A percentile compares a stretch with the other conserved stretches of the same genome.
Evolutionary conservation across 2,888 invertebrate species (phyloP).

Genomic region (Hymenopus coronatus): DNA sequence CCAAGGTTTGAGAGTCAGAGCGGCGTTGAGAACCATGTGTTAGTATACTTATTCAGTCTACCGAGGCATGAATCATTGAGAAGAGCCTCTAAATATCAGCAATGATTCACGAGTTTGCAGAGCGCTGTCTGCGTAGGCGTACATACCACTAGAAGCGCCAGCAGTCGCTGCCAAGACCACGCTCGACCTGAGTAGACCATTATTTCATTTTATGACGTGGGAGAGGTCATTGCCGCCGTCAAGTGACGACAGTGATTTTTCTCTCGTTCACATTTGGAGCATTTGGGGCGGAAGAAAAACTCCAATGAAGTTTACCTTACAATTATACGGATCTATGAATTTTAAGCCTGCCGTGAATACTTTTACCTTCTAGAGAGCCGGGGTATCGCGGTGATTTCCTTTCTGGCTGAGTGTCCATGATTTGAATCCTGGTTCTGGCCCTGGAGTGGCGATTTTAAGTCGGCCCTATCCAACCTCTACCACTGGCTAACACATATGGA

Average conservation of each 20-base stretch:
- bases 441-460: no score
- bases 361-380: no score
- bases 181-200: background rate
- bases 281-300: background rate
- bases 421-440: no score
- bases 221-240: background rate
- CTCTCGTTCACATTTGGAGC: background rate
- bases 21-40: no score
- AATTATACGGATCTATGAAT: no score
- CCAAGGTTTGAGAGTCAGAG: background rate
- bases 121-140: background rate
- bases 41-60: background rate
- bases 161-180: background rate
- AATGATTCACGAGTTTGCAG: background rate
- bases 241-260: background rate
- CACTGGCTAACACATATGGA: no score
- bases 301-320: no score
- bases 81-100: background rate
- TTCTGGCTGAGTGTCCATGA: no score
- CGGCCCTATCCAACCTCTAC: no score
- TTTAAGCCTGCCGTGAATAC: no score
- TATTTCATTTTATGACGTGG: background rate
- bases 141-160: background rate
- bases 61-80: background rate
- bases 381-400: no score